phyloP scores from a whole-genome alignment of 2,888 invertebrate genomes.

The Dysmachus trigonus region DNA sequence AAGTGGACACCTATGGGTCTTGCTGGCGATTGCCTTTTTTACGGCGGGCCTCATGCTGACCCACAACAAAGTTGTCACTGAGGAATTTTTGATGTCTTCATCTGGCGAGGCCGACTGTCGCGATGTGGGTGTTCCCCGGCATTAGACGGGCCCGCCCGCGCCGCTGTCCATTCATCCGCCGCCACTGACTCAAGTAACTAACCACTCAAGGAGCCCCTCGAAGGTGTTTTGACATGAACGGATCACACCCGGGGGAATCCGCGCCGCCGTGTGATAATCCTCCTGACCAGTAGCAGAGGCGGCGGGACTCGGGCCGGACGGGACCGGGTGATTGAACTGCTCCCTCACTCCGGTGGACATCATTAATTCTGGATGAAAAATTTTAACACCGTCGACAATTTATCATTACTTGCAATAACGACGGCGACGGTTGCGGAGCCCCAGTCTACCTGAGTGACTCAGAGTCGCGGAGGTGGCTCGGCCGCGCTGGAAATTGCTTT shows the following conservation, averaged over 20 bases:
- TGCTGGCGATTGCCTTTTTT: slow-evolving; percentile 26
- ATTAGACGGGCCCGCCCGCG: not conserved
- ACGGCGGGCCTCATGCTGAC: slow-evolving; percentile 11
- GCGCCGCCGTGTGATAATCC: not conserved
- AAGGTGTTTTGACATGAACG: slow-evolving; percentile 46
- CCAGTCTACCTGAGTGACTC: not conserved
- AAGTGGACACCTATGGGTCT: slow-evolving; percentile 12
- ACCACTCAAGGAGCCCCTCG: slow-evolving; percentile 38
- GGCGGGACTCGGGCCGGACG: not conserved
- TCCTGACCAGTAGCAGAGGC: slow-evolving; percentile 22
- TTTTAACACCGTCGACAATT: slow-evolving; percentile 35
- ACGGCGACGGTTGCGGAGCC: not conserved
- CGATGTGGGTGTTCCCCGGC: slow-evolving; percentile 47
- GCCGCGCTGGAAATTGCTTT: not conserved
- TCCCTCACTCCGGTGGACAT: slow-evolving; percentile 5
- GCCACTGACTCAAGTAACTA: slow-evolving; percentile 19
- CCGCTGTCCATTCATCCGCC: slow-evolving; percentile 24
- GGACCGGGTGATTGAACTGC: slow-evolving; percentile 37
- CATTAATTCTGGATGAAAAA: slow-evolving; percentile 34
- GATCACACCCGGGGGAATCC: slow-evolving; percentile 48
- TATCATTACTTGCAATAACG: slow-evolving; percentile 31
- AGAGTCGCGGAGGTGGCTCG: not conserved
- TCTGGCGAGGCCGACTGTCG: slow-evolving; percentile 1
- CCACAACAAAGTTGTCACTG: slow-evolving; percentile 47
- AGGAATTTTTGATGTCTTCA: slow-evolving; percentile 49